Evolutionary conservation across 2,113 vertebrate genomes (phyloP), one percentile per base, ranked within the genome.

Genomic region (Cyprinodon variegatus): DNA sequence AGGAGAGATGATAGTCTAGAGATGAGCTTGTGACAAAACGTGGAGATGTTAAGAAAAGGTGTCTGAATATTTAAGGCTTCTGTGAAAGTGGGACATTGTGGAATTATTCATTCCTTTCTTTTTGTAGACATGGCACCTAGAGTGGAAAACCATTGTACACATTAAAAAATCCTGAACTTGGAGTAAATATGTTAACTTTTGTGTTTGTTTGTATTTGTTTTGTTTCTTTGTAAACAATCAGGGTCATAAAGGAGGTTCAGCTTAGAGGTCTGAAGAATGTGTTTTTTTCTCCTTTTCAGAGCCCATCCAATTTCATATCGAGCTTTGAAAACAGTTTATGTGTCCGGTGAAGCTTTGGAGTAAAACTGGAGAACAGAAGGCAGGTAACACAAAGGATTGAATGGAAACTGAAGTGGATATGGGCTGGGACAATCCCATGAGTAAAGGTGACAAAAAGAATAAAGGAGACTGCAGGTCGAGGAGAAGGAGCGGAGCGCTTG

Each of bases 271-370:
- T 45, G 43, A 11, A 45, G 43, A 48, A 43, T 53, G 79, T 76
- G 64, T 60, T 69, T 59, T 14, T 39, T 14, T 29, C 29, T 41
- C 62, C 45, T 40, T 40, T 78, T 66, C 65, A 60, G 22, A 69
- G 63, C 37, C 40, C 9, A 59, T 65, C 65, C 72, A 80, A 84
- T 69, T 45, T 74, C 12, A 17, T 48, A 50, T 14, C 39, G 22
- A 74, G n/a, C 79, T 61, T 50, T 60, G 50, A 70, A 70, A 72
- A 68, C 60, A 64, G 57, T 79, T 88, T 86, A 91, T 88, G 90
- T 81, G 88, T 62, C 17, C 79, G 12, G 72, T 73, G 71, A 81
- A 12, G 59, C 83, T 91, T 84, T 90, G 87, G 92, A 85, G 89
- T 81, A 90, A 86, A 85, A 88, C 79, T 29, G 46, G 65, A 78